Evolutionary conservation across 2,888 invertebrate genomes (phyloP).

Genomic region (Dicranocentrus wangi): DNA sequence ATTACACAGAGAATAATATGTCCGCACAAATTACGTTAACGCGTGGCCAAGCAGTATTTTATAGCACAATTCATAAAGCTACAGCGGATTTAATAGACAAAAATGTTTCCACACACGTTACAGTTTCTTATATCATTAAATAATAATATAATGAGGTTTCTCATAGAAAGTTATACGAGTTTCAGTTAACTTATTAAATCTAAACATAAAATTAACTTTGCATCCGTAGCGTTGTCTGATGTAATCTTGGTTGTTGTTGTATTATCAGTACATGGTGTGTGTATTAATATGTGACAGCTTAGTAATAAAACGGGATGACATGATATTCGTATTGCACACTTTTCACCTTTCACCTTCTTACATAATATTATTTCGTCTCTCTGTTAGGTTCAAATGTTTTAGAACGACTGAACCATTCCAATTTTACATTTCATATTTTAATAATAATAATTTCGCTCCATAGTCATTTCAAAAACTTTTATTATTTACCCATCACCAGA

Average conservation of each 20-base stretch:
- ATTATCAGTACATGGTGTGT: background rate
- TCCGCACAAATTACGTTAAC: background rate
- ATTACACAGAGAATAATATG: too few relatives aligned
- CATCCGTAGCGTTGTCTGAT: background rate
- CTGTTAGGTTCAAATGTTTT: slow-evolving; percentile 12
- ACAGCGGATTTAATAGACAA: too few relatives aligned
- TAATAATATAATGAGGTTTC: too few relatives aligned
- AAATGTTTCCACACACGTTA: too few relatives aligned
- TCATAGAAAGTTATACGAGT: background rate
- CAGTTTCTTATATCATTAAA: too few relatives aligned
- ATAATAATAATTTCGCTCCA: background rate
- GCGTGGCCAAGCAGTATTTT: background rate
- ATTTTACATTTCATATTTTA: too few relatives aligned
- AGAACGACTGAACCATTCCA: background rate
- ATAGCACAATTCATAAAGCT: background rate
- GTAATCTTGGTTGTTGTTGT: background rate
- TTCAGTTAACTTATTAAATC: too few relatives aligned
- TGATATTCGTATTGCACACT: slow-evolving; percentile 38
- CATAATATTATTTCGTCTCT: too few relatives aligned
- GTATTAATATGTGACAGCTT: background rate
- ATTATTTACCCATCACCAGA: slow-evolving; percentile 3
- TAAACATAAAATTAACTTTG: background rate
- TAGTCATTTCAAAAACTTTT: background rate
- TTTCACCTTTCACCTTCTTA: too few relatives aligned
- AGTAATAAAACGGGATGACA: too few relatives aligned